Conservation (phyloP, 1,140 invertebrate species). For the Brachionus rubens region DNA sequence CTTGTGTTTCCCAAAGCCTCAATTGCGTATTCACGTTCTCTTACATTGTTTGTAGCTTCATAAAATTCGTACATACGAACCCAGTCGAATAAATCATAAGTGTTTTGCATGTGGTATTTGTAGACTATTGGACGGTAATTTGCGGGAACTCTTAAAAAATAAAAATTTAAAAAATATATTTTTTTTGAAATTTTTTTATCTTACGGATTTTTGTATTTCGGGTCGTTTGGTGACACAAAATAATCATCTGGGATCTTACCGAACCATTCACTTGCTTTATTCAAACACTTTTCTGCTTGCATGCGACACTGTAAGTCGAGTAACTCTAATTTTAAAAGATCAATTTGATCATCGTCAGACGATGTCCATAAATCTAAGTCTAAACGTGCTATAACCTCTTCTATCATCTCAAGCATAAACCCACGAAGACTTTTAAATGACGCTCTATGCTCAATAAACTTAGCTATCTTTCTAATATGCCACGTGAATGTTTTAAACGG, state of each 20-base stretch:
- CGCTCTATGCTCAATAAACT: not conserved
- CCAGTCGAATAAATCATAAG: not conserved
- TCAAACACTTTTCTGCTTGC: slow-evolving; percentile 24
- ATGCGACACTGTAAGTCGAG: slow-evolving; percentile 27
- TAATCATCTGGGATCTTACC: not conserved
- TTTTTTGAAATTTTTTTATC: not conserved
- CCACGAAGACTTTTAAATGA: slow-evolving; percentile 4
- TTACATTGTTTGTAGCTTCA: not conserved
- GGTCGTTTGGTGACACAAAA: not conserved
- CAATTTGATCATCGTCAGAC: not conserved
- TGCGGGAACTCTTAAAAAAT: not conserved
- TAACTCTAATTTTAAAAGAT: not conserved
- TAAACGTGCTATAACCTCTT: not conserved
- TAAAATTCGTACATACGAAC: not conserved
- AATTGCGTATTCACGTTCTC: not conserved
- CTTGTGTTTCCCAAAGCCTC: not conserved
- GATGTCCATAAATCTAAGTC: not conserved
- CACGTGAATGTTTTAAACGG: slow-evolving; percentile 25
- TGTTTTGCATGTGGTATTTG: slow-evolving; percentile 5
- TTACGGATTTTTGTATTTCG: not conserved
- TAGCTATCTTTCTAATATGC: slow-evolving; percentile 25
- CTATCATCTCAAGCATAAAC: slow-evolving; percentile 6
- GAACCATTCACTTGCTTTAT: slow-evolving; percentile 4
- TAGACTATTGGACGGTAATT: not conserved
- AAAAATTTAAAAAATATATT: not conserved